Evolutionary conservation across 2,797 vertebrate genomes (phyloP).

Genomic region (Siniperca undulata): DNA sequence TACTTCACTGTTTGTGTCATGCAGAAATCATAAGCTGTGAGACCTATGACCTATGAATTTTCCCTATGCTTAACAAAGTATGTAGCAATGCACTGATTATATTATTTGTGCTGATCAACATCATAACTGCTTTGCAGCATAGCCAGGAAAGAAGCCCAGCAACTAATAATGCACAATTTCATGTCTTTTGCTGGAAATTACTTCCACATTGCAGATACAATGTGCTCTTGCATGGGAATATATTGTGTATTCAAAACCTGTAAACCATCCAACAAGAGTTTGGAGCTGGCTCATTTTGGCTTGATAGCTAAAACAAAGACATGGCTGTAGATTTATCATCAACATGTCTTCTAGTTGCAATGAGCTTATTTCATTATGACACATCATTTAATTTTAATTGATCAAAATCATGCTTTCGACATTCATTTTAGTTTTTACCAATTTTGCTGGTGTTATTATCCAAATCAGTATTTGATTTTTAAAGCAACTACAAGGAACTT

Average conservation of each 20-base stretch:
- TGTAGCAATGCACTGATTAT: slow-evolving; percentile 34
- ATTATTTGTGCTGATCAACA: slow-evolving; percentile 32
- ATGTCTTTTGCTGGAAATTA: slow-evolving; percentile 6
- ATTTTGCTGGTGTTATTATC: neutral
- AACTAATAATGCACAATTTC: neutral
- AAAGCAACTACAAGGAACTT: too few relatives aligned
- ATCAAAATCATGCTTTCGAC: neutral
- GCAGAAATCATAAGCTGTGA: slow-evolving; percentile 22
- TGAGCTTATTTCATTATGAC: neutral
- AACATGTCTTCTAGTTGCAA: neutral
- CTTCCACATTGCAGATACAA: slow-evolving; percentile 11
- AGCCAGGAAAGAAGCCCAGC: slow-evolving; percentile 8
- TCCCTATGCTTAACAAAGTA: slow-evolving; percentile 3
- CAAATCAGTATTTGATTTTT: neutral
- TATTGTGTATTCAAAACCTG: neutral
- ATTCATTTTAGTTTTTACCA: neutral
- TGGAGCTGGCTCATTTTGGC: neutral
- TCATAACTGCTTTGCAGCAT: slow-evolving; percentile 10
- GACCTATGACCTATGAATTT: neutral
- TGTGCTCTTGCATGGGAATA: neutral
- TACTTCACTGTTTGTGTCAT: slow-evolving; percentile 32
- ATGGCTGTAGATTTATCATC: neutral
- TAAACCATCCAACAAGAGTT: neutral
- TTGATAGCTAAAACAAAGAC: neutral
- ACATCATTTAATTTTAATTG: neutral